Base-by-base conservation (phyloP, 2,797 vertebrate species). In the Schizopygopsis malacanthus region DNA sequence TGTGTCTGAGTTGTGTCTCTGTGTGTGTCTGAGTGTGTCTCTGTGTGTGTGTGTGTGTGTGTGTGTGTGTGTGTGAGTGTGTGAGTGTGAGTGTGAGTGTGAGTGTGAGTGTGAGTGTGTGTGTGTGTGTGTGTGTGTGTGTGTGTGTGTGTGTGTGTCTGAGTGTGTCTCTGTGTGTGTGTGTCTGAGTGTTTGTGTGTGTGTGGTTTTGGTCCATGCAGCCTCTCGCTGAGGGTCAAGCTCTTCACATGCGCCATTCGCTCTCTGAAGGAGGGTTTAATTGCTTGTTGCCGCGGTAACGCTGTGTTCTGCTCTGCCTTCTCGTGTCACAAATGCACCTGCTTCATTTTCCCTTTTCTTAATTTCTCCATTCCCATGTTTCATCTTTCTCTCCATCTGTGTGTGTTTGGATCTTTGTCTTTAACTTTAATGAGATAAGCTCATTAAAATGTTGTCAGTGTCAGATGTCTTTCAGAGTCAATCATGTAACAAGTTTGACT, bases 251-350 rank as follows among this genome's bases (percentile, higher is more conserved):
- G 10, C 6, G 41, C 8, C 79, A 71, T 77, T 86, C 56, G 4
- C 47, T 70, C 59, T 52, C 50, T 77, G 67, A 82, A 84, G 52
- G 77, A 86, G 77, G 33, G 43, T 90, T 89, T 90, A 90, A 91
- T 90, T 91, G 87, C 79, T 80, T 77, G 91, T 94, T 89, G 65
- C 91, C 90, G 81, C 87, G 89, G 92, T 90, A 92, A 94, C 90
- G 43, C 86, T 69, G 69, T 2, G 67, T 88, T 89, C 87, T 72
- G 65, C 89, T 50, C 72, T 0, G 6, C 73, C 61, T 56, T 84
- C 82, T 84, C 75, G 82, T 47, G 15, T 52, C 59, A 54, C 43
- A 87, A 82, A 83, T 8, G 71, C 85, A 79, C 45, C 79, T 56
- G 16, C 59, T 18, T 45, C 18, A 4, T 25, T 54, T 16, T 41